Evolutionary conservation across 2,888 invertebrate genomes (phyloP), one percentile per base, ranked within the genome.

Genomic region (Tipula unca): DNA sequence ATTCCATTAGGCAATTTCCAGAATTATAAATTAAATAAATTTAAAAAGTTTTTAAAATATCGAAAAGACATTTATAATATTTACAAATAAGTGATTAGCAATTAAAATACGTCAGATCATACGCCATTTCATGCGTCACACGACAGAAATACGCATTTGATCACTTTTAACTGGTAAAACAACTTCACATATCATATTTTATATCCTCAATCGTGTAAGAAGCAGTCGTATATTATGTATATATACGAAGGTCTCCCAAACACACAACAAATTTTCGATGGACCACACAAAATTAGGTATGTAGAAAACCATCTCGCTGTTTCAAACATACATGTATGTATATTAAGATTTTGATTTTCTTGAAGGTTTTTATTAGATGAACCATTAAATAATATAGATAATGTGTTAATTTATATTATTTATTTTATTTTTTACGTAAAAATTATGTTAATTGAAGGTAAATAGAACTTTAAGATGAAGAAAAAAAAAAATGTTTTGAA

Each of bases 371-470:
- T 20, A 25, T 69, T 69, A 20, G 69, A 25, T 69, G 69, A 69
- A 69, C 69, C 69, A 69, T 69, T 69, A 69, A 69, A 69, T 69
- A 69, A 69, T 69, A 69, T 25, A 69, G 69, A 69, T 69, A 69
- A 69, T 69, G 69, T 69, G 69, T 69, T 69, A 69, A 69, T 69
- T 69, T 69, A 25, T 69, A 69, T 25, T 69, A 69, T 69, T 69
- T 69, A 69, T 69, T 69, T 69, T 17, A 54, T 17, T 69, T 69
- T 69, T 69, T 69, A 69, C 69, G 69, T 69, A 25, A 69, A 69
- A 69, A 69, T 69, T 20, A 69, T 69, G 69, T 69, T 69, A 69
- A 69, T 69, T 69, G 69, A 69, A 69, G 25, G 69, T 69, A 69
- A 69, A 69, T 25, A 69, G 69, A 69, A 69, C 25, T 69, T 69